Evolutionary conservation across 2,113 vertebrate species (phyloP).

Genomic region (Scortum barcoo): DNA sequence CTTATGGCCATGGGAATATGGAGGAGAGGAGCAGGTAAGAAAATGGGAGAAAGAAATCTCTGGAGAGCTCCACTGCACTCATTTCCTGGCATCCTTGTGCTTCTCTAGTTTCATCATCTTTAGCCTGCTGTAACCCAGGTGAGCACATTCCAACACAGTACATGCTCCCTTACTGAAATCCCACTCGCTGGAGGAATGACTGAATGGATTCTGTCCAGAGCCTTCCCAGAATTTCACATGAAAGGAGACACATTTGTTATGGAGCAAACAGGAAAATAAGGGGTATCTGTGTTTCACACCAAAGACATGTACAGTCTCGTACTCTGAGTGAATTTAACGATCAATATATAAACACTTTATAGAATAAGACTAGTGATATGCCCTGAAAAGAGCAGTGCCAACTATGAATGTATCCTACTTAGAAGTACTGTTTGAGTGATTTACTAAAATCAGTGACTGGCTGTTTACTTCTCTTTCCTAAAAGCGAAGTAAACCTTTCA

Average conservation of each 20-base stretch:
- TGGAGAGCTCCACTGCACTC: conserved; percentile 54
- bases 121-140: conserved; percentile 58
- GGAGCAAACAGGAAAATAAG: not conserved
- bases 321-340: not conserved
- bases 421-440: not conserved
- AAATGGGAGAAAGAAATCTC: conserved; percentile 31
- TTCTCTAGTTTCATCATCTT: conserved; percentile 63
- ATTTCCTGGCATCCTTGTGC: conserved; percentile 56
- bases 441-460: no score
- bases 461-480: no score
- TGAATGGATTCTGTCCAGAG: conserved; percentile 31
- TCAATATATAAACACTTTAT: not conserved
- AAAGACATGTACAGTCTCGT: not conserved
- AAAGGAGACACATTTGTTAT: not conserved
- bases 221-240: conserved; percentile 1
- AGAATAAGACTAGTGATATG: not conserved
- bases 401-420: not conserved
- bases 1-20: conserved; percentile 48
- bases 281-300: not conserved
- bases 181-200: conserved; percentile 22
- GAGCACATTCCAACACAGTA: conserved; percentile 63
- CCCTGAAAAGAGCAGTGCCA: not conserved
- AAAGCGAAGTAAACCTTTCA: no score
- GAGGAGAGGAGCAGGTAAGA: conserved; percentile 48
- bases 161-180: conserved; percentile 29